Evolutionary conservation across 2,797 vertebrate genomes (phyloP), one percentile per base, ranked within the genome.

Genomic region (Alcedo quadribrachys): DNA sequence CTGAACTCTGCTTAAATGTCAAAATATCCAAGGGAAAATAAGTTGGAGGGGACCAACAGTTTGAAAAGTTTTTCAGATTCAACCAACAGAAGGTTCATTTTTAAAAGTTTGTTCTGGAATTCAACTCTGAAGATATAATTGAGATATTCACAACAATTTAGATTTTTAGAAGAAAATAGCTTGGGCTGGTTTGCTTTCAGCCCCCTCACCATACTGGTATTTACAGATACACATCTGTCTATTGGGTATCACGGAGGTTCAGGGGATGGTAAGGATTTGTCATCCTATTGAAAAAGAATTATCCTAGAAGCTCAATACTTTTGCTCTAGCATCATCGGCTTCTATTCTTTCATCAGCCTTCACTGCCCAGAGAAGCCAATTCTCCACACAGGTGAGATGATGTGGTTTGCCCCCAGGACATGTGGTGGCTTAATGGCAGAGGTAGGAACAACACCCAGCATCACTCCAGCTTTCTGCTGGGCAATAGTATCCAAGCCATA

Each of bases 181-280:
- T 66, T 17, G 11, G 27, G 11, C 21, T 6, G 1, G 33, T 15
- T 63, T 33, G 16, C 32, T 82, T 83, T 48, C 22, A 45, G 1
- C 9, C 32, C 11, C 53, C 4, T 77, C 2, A 2, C 9, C 22
- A 5, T 17, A 17, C 33, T 35, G 11, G 20, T 25, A 3, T 40
- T 24, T 27, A 4, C 0, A 0, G 81, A 19, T 48, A 27, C 43
- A 17, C 27, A 7, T 22, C 12, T 0, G 1, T 57, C 54, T 51
- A 1, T 14, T 0, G 1, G 53, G 35, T 30, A 30, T 21, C 1
- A 0, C 55, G 21, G 3, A 27, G 18, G 20, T 14, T 18, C 27
- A 30, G 32, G 37, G 57, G 28, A 24, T 0, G 2, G 11, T 15
- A n/a, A 27, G 37, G 6, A 40, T 24, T n/a, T 9, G 17, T 43